Percentiles rank a stretch among this genome's conserved stretches.
Conservation (phyloP, 2,113 vertebrate species). For the Vulpes vulpes region DNA sequence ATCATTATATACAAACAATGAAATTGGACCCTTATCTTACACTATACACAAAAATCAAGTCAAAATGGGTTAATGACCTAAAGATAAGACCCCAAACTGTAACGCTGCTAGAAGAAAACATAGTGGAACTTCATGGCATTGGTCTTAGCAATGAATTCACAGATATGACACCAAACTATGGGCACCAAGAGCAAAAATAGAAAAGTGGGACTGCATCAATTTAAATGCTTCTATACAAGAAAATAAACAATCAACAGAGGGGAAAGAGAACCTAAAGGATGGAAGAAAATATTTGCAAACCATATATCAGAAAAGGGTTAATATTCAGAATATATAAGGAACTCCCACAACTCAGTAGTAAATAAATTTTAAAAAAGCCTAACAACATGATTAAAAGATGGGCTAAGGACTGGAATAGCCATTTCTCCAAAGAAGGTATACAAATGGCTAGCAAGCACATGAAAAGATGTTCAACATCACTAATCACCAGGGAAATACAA, state of each 20-base stretch:
- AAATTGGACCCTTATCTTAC: neutral
- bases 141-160: neutral
- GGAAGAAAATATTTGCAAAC: neutral
- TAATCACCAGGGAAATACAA: neutral
- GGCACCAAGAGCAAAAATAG: neutral
- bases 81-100: neutral
- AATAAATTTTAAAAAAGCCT: neutral
- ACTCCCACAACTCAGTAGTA: neutral
- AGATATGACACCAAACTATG: neutral
- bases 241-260: neutral
- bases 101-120: neutral
- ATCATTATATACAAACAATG: neutral
- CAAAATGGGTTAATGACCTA: neutral
- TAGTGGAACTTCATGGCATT: neutral
- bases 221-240: neutral
- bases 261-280: neutral
- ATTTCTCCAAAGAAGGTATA: neutral
- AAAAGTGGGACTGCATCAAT: neutral
- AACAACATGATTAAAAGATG: neutral
- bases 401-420: neutral
- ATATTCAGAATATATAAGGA: neutral
- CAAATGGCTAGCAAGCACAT: neutral
- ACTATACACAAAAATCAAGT: neutral
- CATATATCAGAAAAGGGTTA: neutral
- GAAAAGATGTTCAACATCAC: neutral